These are phyloP conservation scores for Syngnathus floridae DNA, from an alignment of 2,113 vertebrate species.

Conservation along the genomic window DNA sequence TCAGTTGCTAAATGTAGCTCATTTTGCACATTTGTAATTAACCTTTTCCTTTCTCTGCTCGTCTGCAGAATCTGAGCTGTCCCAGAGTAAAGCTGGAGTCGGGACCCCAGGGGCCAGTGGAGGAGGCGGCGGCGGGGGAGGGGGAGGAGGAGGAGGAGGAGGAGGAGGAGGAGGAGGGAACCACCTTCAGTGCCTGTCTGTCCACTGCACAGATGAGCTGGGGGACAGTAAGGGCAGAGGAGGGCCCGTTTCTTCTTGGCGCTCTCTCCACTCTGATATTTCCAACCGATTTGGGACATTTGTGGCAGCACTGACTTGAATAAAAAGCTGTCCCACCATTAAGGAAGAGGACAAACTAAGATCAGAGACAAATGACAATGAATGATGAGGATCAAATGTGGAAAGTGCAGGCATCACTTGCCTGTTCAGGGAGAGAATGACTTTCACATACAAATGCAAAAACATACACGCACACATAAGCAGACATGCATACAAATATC, in stretches of 20 bases:
- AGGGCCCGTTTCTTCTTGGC: conserved; percentile 89
- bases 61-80: conserved; percentile 82
- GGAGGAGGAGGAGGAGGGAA: conserved; percentile 72
- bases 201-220: conserved; percentile 96
- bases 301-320: conserved; percentile 95
- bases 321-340: conserved; percentile 18
- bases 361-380: conserved; percentile 34
- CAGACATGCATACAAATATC: neutral
- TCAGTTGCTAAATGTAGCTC: conserved; percentile 41
- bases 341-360: conserved; percentile 17
- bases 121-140: conserved; percentile 56
- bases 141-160: conserved; percentile 28
- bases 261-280: conserved; percentile 96
- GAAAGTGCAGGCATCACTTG: conserved; percentile 47
- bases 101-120: conserved; percentile 56
- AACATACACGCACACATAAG: conserved; percentile 11
- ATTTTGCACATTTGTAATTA: conserved; percentile 36
- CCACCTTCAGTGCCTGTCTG: conserved; percentile 96
- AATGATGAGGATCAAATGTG: conserved; percentile 29
- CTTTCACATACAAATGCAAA: conserved; percentile 49
- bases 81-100: conserved; percentile 77
- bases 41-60: conserved; percentile 42
- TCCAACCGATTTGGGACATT: conserved; percentile 97
- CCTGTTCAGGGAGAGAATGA: conserved; percentile 65
- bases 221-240: conserved; percentile 87